A percentile compares a stretch with the other conserved stretches of the same genome.
Conservation (phyloP, 2,797 vertebrate species). For the Rhynchonycteris naso region DNA sequence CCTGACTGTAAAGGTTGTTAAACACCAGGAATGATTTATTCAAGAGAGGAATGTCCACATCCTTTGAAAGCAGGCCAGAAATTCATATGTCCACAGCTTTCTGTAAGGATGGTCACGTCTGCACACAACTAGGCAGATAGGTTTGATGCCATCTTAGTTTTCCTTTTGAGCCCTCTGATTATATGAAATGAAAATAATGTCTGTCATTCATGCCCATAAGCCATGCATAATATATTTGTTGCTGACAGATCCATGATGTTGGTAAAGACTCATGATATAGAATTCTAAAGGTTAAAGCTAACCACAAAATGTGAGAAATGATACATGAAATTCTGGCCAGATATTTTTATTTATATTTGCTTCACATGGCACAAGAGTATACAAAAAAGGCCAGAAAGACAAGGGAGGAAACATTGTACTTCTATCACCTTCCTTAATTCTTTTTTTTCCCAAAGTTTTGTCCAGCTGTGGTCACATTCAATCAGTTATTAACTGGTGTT, state of each 20-base stretch:
- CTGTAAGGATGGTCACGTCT: conserved; percentile 5
- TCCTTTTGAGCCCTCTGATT: conserved; percentile 28
- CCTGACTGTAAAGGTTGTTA: conserved; percentile 34
- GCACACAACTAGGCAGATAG: neutral
- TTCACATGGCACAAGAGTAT: neutral
- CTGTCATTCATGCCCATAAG: neutral
- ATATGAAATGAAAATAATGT: conserved; percentile 40
- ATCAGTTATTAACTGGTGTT: neutral
- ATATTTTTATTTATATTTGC: neutral
- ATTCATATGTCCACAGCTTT: neutral
- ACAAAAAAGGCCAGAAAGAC: neutral
- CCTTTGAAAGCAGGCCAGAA: conserved; percentile 51
- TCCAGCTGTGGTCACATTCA: neutral
- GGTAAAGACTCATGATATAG: neutral
- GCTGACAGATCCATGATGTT: neutral
- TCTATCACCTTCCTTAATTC: neutral
- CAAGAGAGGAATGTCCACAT: neutral
- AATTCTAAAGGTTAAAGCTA: neutral
- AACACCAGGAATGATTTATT: conserved; percentile 58
- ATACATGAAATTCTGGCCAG: neutral
- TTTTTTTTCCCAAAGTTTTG: neutral
- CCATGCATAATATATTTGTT: neutral
- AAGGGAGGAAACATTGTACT: neutral
- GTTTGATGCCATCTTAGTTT: neutral
- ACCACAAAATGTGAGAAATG: neutral